A percentile compares a stretch with the other conserved stretches of the same genome.
Evolutionary conservation across 1,140 invertebrate genomes (phyloP).

Genomic region (Myzus persicae): DNA sequence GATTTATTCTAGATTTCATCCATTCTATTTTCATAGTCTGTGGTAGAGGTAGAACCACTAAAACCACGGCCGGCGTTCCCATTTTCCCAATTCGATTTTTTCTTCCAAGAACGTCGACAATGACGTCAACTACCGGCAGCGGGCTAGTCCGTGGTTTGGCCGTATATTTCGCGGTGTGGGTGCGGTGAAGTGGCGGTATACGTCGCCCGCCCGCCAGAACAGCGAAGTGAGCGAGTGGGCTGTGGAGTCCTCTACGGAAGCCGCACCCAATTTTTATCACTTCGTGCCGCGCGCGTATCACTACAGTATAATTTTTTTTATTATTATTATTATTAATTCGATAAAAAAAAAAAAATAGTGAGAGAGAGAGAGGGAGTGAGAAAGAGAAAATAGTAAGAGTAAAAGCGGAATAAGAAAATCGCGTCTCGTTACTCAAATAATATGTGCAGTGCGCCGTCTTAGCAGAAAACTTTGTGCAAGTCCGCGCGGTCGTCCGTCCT

Average conservation of each 20-base stretch:
- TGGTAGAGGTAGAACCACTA: too few relatives aligned
- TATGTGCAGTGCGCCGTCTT: slow-evolving; percentile 39
- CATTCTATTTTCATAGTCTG: too few relatives aligned
- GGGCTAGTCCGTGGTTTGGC: neutral
- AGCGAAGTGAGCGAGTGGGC: neutral
- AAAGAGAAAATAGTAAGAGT: slow-evolving; percentile 16
- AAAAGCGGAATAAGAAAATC: slow-evolving; percentile 18
- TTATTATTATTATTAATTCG: slow-evolving; percentile 53
- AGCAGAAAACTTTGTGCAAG: slow-evolving; percentile 22
- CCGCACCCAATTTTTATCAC: slow-evolving; percentile 59
- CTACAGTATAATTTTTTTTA: slow-evolving; percentile 12
- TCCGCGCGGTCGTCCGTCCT: neutral
- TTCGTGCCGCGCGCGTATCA: slow-evolving; percentile 51
- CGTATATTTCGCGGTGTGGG: neutral
- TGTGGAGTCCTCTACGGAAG: slow-evolving; percentile 46
- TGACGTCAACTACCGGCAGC: slow-evolving; percentile 46
- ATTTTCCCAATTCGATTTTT: neutral
- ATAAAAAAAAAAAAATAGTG: slow-evolving; percentile 33
- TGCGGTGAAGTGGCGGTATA: neutral
- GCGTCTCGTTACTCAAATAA: slow-evolving; percentile 13
- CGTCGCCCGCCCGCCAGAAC: slow-evolving; percentile 26
- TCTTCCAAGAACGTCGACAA: slow-evolving; percentile 47
- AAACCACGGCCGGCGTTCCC: neutral
- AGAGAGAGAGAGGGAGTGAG: neutral
- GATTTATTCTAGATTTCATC: neutral